Percentiles rank a stretch among this genome's conserved stretches.
Conservation (phyloP, 2,888 invertebrate genomes). For the Mechanitis mazaeus region DNA sequence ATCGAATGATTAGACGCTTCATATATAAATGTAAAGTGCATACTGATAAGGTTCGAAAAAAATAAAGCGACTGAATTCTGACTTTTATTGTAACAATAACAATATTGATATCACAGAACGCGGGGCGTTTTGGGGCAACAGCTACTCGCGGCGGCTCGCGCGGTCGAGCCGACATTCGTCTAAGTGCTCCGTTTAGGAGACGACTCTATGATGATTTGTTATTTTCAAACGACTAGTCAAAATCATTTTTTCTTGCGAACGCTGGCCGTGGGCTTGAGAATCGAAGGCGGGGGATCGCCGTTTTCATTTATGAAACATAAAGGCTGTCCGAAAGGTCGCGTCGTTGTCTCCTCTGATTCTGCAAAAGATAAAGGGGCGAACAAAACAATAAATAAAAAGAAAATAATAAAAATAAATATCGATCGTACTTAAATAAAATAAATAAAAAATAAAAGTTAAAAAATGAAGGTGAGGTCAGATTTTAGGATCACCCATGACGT, state of each 20-base stretch:
- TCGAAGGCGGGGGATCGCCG: constrained; percentile 72
- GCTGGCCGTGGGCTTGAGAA: constrained; percentile 72
- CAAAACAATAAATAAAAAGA: constrained; percentile 44
- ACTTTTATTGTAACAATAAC: constrained; percentile 75
- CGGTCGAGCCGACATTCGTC: constrained; percentile 49
- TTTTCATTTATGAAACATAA: constrained; percentile 81
- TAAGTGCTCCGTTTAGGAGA: constrained; percentile 52
- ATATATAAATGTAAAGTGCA: constrained; percentile 42
- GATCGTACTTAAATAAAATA: constrained; percentile 34
- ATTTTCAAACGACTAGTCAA: constrained; percentile 7
- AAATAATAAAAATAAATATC: constrained; percentile 35
- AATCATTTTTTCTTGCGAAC: constrained; percentile 73
- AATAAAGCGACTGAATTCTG: constrained; percentile 55
- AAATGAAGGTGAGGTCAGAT: constrained; percentile 25
- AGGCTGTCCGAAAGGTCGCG: constrained; percentile 87
- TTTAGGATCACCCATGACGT: constrained; percentile 35
- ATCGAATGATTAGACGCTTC: constrained; percentile 45
- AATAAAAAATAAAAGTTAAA: constrained; percentile 34
- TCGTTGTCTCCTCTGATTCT: constrained; percentile 77
- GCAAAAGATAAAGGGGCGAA: constrained; percentile 60
- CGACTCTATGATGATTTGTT: constrained; percentile 29
- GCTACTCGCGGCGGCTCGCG: constrained; percentile 56
- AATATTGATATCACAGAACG: constrained; percentile 76
- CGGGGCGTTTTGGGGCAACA: constrained; percentile 73
- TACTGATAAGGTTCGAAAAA: constrained; percentile 55